Conservation (phyloP, 2,797 vertebrate genomes). For the Gallinago solitaria region DNA sequence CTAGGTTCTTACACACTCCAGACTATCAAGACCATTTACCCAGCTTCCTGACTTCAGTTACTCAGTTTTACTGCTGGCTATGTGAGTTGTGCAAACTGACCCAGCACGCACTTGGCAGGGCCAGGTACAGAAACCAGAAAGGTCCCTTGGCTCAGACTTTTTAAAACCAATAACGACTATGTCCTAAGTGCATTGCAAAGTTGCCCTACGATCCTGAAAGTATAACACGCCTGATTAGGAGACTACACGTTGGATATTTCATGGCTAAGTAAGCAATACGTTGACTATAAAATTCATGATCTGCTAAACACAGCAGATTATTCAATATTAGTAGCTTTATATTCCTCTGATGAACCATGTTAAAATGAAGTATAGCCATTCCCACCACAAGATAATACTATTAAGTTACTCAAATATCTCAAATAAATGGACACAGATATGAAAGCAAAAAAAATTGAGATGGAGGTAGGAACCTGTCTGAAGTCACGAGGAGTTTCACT, state of each 20-base stretch:
- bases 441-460: background rate
- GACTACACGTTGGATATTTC: background rate
- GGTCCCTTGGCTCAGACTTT: background rate
- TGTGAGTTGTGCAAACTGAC: background rate
- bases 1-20: background rate
- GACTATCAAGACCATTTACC: background rate
- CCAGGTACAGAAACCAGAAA: background rate
- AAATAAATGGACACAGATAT: background rate
- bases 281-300: conserved; percentile 24
- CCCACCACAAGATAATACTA: background rate
- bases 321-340: conserved; percentile 13
- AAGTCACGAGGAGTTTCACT: background rate
- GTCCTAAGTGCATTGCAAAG: background rate
- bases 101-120: background rate
- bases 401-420: background rate
- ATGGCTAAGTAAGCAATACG: background rate
- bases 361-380: background rate
- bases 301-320: conserved; percentile 7
- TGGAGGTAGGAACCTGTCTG: background rate
- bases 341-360: background rate
- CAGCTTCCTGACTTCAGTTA: background rate
- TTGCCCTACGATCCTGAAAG: background rate
- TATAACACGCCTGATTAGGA: background rate
- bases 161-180: background rate
- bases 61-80: background rate